Conservation (phyloP, 2,888 invertebrate genomes). For the Synanthedon myopaeformis region DNA sequence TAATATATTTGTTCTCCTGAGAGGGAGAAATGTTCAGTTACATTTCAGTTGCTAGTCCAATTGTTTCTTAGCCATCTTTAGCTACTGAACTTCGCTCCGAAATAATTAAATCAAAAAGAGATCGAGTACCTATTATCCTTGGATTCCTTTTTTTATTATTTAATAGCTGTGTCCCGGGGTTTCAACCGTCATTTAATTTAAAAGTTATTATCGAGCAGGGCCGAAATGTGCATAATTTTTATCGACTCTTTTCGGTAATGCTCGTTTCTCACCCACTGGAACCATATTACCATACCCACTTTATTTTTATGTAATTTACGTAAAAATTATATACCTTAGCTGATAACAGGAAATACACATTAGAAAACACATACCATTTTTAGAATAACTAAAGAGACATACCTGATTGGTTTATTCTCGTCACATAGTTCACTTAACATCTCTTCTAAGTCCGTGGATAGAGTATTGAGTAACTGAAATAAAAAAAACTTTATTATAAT, state of each 20-base stretch:
- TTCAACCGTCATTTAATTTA: too few relatives aligned
- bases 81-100: background rate
- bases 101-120: background rate
- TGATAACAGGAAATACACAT: too few relatives aligned
- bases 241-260: too few relatives aligned
- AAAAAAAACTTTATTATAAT: conserved; percentile 7
- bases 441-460: conserved; percentile 87
- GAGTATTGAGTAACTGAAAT: conserved; percentile 81
- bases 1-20: background rate
- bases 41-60: background rate
- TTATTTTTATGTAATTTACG: too few relatives aligned
- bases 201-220: too few relatives aligned
- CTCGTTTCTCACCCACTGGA: too few relatives aligned
- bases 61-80: background rate
- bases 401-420: conserved; percentile 55
- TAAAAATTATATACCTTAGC: too few relatives aligned
- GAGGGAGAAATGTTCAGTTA: background rate
- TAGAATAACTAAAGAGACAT: conserved; percentile 6
- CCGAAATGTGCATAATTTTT: too few relatives aligned
- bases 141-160: too few relatives aligned
- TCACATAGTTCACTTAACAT: conserved; percentile 87
- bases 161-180: too few relatives aligned
- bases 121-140: background rate
- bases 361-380: background rate
- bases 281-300: too few relatives aligned